Conservation (phyloP, 2,888 invertebrate genomes). For the Dinocampus coccinellae region DNA sequence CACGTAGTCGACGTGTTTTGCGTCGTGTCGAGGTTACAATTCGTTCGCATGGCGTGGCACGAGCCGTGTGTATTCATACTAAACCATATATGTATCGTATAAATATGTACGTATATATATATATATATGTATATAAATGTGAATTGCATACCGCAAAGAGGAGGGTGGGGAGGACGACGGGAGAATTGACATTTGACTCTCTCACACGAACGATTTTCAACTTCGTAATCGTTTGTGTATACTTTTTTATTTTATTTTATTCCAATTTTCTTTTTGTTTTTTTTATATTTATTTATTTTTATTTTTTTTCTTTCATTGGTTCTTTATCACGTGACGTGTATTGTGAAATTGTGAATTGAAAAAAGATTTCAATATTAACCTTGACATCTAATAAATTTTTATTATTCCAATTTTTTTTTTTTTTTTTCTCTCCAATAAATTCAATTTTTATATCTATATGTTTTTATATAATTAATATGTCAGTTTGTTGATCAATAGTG, state of each 20-base stretch:
- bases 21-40: conserved; percentile 19
- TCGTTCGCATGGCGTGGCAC: conserved; percentile 11
- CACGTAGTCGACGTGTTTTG: conserved; percentile 17
- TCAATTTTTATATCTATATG: no score
- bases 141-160: no score
- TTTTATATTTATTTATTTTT: neutral
- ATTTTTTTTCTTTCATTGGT: neutral
- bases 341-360: neutral
- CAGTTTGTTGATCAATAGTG: neutral
- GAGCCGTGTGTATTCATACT: conserved; percentile 8
- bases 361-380: neutral
- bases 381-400: neutral
- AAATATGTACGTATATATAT: neutral
- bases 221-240: neutral
- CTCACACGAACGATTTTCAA: conserved; percentile 4
- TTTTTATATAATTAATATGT: no score
- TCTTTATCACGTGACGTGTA: neutral
- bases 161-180: neutral
- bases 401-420: neutral
- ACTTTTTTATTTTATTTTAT: neutral
- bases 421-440: no score
- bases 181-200: neutral
- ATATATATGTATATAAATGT: neutral
- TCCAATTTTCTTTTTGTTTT: neutral
- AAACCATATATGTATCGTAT: neutral